These are phyloP conservation scores for Mus caroli DNA, from an alignment of 2,797 vertebrate species.

Conservation along the genomic window DNA sequence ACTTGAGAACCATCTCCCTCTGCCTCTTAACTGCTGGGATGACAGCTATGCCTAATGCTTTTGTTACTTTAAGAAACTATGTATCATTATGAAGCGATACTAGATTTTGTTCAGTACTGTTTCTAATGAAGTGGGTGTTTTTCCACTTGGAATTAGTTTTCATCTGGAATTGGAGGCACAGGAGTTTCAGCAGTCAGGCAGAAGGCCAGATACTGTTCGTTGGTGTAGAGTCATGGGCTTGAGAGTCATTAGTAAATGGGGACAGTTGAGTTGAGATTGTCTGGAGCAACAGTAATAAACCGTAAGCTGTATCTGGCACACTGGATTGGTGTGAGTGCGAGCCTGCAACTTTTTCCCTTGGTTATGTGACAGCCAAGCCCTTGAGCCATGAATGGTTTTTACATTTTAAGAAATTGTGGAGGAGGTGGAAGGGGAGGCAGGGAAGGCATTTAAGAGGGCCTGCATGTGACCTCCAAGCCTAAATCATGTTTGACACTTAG, in stretches of 20 bases:
- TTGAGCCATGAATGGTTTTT: constrained; percentile 54
- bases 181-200: not conserved
- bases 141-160: constrained; percentile 42
- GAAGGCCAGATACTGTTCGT: not conserved
- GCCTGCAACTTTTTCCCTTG: constrained; percentile 48
- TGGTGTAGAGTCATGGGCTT: not conserved
- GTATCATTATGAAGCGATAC: not conserved
- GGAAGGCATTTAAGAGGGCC: not conserved
- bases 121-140: not conserved
- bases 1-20: not conserved
- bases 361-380: not conserved
- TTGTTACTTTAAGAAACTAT: not conserved
- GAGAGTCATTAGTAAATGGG: constrained; percentile 47
- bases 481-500: constrained; percentile 43
- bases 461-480: not conserved
- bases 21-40: not conserved
- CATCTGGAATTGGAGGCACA: not conserved
- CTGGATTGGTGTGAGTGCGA: constrained; percentile 50
- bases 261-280: not conserved
- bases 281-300: constrained; percentile 31
- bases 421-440: not conserved
- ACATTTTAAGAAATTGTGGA: constrained; percentile 51
- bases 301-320: constrained; percentile 40
- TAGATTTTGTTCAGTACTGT: not conserved
- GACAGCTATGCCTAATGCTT: not conserved